A percentile compares a stretch with the other conserved stretches of the same genome.
These are phyloP conservation scores for Microplitis demolitor DNA, from an alignment of 1,140 invertebrate genomes.

Conservation along the genomic window DNA sequence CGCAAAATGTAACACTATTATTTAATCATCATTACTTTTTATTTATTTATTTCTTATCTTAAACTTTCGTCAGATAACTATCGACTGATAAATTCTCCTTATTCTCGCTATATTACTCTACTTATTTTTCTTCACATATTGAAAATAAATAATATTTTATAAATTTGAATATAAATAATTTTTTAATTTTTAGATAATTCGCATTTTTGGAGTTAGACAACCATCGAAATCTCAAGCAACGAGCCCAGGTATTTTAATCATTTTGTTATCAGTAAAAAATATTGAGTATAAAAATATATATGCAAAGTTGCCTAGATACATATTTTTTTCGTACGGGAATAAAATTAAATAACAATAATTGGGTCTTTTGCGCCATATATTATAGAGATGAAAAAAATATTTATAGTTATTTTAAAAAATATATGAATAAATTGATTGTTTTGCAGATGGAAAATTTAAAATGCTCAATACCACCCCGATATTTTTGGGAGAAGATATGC, in stretches of 20 bases:
- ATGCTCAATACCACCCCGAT: constrained; percentile 55
- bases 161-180: neutral
- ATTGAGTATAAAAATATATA: too few relatives aligned
- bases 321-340: too few relatives aligned
- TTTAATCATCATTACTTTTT: neutral
- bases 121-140: neutral
- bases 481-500: constrained; percentile 62
- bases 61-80: constrained; percentile 10
- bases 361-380: too few relatives aligned
- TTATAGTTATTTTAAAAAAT: constrained; percentile 25
- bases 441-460: constrained; percentile 41
- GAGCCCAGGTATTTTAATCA: constrained; percentile 18
- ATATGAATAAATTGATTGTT: neutral
- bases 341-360: too few relatives aligned
- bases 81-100: neutral
- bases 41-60: neutral
- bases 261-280: neutral
- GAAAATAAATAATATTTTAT: neutral
- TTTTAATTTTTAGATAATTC: constrained; percentile 10
- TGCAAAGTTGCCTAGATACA: too few relatives aligned
- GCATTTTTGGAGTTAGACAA: constrained; percentile 14
- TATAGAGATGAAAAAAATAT: neutral
- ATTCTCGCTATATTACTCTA: constrained; percentile 8
- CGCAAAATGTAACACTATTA: neutral
- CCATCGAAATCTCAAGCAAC: constrained; percentile 22